phyloP scores from a whole-genome alignment of 2,113 vertebrate species.

The Elaphurus davidianus region DNA sequence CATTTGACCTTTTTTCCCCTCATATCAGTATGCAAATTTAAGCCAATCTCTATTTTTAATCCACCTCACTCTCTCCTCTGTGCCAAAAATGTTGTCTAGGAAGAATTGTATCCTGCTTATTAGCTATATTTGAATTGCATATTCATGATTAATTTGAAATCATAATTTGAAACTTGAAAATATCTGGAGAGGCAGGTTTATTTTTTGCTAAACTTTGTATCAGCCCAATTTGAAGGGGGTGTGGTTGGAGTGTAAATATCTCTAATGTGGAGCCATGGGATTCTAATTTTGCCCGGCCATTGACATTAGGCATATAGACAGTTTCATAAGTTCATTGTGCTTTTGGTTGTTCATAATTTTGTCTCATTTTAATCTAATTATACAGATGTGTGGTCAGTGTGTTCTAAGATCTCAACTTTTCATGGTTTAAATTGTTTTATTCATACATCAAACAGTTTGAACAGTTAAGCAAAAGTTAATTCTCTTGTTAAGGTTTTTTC shows the following conservation, averaged over 20 bases:
- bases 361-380: background rate
- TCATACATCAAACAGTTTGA: background rate
- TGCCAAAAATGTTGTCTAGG: background rate
- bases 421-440: background rate
- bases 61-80: background rate
- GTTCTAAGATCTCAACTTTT: background rate
- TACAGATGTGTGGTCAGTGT: background rate
- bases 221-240: background rate
- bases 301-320: accelerated
- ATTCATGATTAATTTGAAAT: background rate
- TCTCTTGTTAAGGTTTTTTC: background rate
- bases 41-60: background rate
- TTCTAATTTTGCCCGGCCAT: background rate
- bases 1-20: background rate
- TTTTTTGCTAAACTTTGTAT: background rate
- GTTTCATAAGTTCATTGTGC: too few relatives aligned
- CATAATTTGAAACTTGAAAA: background rate
- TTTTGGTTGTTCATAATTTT: background rate
- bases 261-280: background rate
- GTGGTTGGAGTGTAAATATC: background rate
- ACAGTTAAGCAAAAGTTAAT: background rate
- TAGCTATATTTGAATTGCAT: background rate
- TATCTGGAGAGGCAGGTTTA: background rate
- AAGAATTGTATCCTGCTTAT: background rate
- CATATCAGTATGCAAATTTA: background rate